These are phyloP conservation scores for Sebastes fasciatus DNA, from an alignment of 2,113 vertebrate genomes.

Conservation along the genomic window DNA sequence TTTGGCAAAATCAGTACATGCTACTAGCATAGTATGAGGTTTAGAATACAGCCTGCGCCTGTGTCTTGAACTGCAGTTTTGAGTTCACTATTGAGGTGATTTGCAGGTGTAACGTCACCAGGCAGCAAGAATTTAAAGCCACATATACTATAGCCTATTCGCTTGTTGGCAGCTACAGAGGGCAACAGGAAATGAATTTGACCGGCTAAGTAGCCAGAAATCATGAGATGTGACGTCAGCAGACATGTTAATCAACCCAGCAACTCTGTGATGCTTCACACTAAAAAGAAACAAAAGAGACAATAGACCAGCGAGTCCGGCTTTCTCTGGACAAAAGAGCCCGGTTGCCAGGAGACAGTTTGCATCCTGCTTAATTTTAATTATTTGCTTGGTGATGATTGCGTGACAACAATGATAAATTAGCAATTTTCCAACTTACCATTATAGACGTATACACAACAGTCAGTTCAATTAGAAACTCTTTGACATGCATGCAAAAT, in stretches of 20 bases:
- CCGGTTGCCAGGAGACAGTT: slow-evolving; percentile 29
- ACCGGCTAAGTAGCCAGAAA: slow-evolving; percentile 8
- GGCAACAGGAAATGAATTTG: slow-evolving; percentile 20
- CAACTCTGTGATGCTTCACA: not conserved
- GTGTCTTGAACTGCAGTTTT: no score
- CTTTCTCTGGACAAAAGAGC: not conserved
- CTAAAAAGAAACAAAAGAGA: slow-evolving; percentile 8
- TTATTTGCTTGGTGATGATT: slow-evolving; percentile 18
- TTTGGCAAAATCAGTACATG: no score
- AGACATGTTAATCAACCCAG: slow-evolving; percentile 9
- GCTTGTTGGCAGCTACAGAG: not conserved
- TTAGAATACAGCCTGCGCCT: no score
- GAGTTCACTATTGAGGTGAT: no score
- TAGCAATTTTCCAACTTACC: not conserved
- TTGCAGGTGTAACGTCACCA: no score
- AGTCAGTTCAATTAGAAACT: slow-evolving; percentile 10
- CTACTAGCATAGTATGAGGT: no score
- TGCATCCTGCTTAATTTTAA: slow-evolving; percentile 28
- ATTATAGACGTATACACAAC: slow-evolving; percentile 17
- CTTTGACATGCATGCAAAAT: not conserved
- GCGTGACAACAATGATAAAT: not conserved
- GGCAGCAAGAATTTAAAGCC: slow-evolving; percentile 1
- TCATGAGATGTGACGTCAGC: slow-evolving; percentile 1
- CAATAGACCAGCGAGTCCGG: not conserved
- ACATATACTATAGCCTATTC: not conserved